Base-by-base conservation (phyloP, 2,113 vertebrate species). In the Pelobates fuscus region DNA sequence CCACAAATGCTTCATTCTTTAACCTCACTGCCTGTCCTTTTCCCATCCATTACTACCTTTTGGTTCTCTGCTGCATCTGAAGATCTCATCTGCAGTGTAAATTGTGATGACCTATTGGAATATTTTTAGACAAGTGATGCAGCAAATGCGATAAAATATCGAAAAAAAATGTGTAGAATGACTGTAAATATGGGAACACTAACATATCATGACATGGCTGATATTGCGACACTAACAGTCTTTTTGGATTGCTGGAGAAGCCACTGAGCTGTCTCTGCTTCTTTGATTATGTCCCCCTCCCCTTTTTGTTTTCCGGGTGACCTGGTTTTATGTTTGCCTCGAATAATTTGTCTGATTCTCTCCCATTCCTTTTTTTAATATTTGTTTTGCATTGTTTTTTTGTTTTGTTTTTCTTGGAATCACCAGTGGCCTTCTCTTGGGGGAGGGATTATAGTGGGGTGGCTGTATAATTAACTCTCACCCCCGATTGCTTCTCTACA, bases 391-490 rank as follows among this genome's bases (percentile, higher is more conserved):
- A n/a, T n/a, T 62, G 58, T 59, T 59, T 43, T 54, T 30, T 15
- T n/a, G 29, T 5, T 30, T 14, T 26, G 25, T 46, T 62, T 30
- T 7, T 71, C 26, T 44, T 62, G n/a, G 18, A 71, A 71, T 71
- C 70, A 62, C 70, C 58, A 71, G 70, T 62, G 70, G 70, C 70
- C 70, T 71, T 71, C 61, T 46, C 43, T 44, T 54, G 58, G 70
- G 52, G 52, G 52, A 20, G 52, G 52, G 59, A 25, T 27, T 46
- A 26, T 43, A 59, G 24, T 24, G 37, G 24, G 69, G 27, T 32
- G 24, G 25, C 18, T 71, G 44, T 62, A 20, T 61, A 49, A 71
- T 62, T 41, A 26, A 71, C 43, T 52, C 41, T 43, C 26, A 49
- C 21, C 26, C 59, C 59, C 21, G 49, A 25, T 32, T 62, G 26